Conservation (phyloP, 2,113 vertebrate species). For the Macaca fascicularis region T2T-MFA8v1.1 NC_088389.1:91611001-91611500, state of each 20-base stretch:
- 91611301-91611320: not conserved
- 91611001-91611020: no score
- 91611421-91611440: not conserved
- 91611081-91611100: not conserved
- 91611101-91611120: not conserved
- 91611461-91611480: not conserved
- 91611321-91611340: not conserved
- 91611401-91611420: not conserved
- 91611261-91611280: not conserved
- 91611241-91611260: not conserved
- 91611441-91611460: not conserved
- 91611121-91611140: not conserved
- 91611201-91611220: not conserved
- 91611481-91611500: not conserved
- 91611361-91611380: not conserved
- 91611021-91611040: no score
- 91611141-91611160: not conserved
- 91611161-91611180: not conserved
- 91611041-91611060: no score
- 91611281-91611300: not conserved
- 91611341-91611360: not conserved
- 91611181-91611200: not conserved
- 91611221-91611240: not conserved
- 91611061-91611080: not conserved
- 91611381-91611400: no score